phyloP scores from a whole-genome alignment of 2,113 vertebrate genomes.

The Carassius carassius region DNA sequence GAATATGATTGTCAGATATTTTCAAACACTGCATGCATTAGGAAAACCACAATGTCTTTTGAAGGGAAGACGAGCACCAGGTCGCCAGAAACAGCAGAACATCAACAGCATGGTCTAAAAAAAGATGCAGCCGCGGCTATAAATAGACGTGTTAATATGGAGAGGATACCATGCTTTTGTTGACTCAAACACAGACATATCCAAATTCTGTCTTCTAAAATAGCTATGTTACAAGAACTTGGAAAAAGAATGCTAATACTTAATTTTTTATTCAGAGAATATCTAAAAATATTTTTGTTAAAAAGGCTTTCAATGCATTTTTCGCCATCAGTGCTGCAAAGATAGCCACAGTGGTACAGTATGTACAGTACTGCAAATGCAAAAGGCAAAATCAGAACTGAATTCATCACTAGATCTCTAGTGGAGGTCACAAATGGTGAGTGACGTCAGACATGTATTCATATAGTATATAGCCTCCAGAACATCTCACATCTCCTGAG shows the following conservation, averaged over 20 bases:
- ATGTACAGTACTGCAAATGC: constrained; percentile 74
- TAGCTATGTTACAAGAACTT: constrained; percentile 35
- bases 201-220: constrained; percentile 43
- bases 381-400: constrained; percentile 66
- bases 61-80: constrained; percentile 62
- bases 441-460: constrained; percentile 75
- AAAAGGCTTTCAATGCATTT: neutral
- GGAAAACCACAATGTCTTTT: constrained; percentile 40
- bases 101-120: constrained; percentile 86
- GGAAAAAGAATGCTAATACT: constrained; percentile 48
- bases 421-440: constrained; percentile 88
- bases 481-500: too few species aligned
- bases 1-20: neutral
- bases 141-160: constrained; percentile 81
- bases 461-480: too few species aligned
- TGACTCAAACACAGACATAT: constrained; percentile 68
- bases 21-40: neutral
- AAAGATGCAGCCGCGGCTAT: constrained; percentile 84
- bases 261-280: too few species aligned
- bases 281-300: too few species aligned
- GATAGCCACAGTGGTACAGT: neutral
- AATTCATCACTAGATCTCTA: constrained; percentile 83
- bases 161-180: constrained; percentile 76
- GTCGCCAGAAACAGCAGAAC: constrained; percentile 79
- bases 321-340: neutral